Base-by-base conservation (phyloP, 2,113 vertebrate genomes). In the Gavia stellata region DNA sequence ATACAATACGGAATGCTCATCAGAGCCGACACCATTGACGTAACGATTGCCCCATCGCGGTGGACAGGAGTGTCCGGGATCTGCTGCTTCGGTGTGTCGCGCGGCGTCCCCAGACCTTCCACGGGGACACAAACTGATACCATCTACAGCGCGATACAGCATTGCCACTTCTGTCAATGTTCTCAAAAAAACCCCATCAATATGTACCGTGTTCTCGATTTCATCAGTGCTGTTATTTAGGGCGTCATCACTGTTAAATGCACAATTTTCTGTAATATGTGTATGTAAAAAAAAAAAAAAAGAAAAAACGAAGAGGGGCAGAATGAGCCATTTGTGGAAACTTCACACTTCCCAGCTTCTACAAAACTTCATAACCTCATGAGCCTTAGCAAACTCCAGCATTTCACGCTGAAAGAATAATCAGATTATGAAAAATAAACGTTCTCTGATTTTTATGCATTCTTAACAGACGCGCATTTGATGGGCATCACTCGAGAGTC, bases 11-110 rank as follows among this genome's bases (percentile, higher is more conserved):
- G 20, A 8, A 31, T 9, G 5, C 8, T 13, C 20, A 5, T 21
- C 58, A 7, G 49, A 45, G 81, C 33, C 7, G 7, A 17, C 17
- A 2, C 14, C 4, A 9, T 1, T 14, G 31, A 7, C 3, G 3
- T 9, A 24, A 15, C 0, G 7, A 10, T 1, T 12, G 26, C 24
- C 10, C 38, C 5, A 8, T 21, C 0, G 11, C 10, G 3, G 42
- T 10, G 44, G 13, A 7, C 2, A 2, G 65, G n/a, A 29, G 31
- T 9, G 38, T 16, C 33, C 11, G 58, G 40, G 17, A 14, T 8
- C 34, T 17, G 47, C 66, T 8, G 4, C 38, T 20, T 12, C 20
- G 7, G 2, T 8, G 17, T 17, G 5, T 1, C 7, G 3, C 10
- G 40, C 21, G 4, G 28, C 1, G n/a, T 56, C 12, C 71, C 42